Evolutionary conservation across 2,888 invertebrate genomes (phyloP), one percentile per base, ranked within the genome.

Genomic region (Temnothorax rugatulus): DNA sequence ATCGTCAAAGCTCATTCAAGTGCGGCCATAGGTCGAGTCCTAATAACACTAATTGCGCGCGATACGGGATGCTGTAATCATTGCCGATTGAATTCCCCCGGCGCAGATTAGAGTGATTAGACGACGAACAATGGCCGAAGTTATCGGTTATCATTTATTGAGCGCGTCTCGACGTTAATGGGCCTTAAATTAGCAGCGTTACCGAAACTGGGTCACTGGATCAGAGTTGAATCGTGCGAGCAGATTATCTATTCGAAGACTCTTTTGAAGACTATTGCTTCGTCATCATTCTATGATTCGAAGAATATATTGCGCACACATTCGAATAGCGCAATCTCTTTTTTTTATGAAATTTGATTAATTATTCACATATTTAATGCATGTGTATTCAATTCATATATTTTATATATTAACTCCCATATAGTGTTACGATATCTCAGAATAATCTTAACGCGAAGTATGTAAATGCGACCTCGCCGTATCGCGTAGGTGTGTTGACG

Each of bases 131-230:
- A 81, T 82, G 25, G 41, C 29, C 63, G 38, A 63, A 64, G 50
- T 52, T 75, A 50, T 44, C 25, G 82, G n/a, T 25, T 73, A 82
- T 82, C 44, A 38, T 52, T 63, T 25, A 34, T 73, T 52, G 18
- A 82, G 66, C 54, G 25, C 29, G 50, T 50, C 34, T 61, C 38
- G 61, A 41, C 34, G 59, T 81, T 61, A 81, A 81, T 81, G 3
- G 79, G 9, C 71, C 61, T 34, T 71, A 59, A 81, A 81, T 61
- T 47, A 81, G 21, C 69, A 29, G 15, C 47, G 34, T 50, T 81
- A 11, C 18, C 18, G 25, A 47, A 81, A 61, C 21, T 68, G 47
- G 79, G 79, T 81, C 79, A 81, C 15, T 50, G 29, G 47, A 69
- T 54, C 79, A 21, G 34, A 59, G 47, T 61, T 44, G 61, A 61